Base-by-base conservation (phyloP, 2,797 vertebrate species). In the Karalla daura region DNA sequence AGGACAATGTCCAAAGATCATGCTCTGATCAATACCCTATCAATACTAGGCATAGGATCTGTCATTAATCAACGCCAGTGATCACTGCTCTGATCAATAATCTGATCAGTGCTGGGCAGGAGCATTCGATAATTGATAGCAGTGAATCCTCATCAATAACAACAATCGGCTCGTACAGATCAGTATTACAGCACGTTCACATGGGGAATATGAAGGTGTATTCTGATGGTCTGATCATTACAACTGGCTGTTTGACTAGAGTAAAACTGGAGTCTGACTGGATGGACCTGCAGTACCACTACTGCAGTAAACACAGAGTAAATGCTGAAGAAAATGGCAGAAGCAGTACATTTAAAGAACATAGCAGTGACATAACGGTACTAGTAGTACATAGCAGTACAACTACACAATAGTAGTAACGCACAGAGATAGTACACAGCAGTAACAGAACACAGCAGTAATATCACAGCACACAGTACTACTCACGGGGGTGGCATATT, bases 401-500 rank as follows among this genome's bases (percentile, higher is more conserved):
- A 47, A 7, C 17, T 17, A 20, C 37, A 18, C 18, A 1, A 2
- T 5, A 2, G 4, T 3, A 54, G 32, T 41, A 40, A n/a, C 7
- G 2, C 14, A 46, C n/a, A n/a, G n/a, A n/a, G n/a, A n/a, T n/a
- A n/a, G n/a, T n/a, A n/a, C n/a, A 17, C 15, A 44, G 5, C 10
- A 46, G 10, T 20, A 10, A 9, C 1, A 18, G 21, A 30, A 23
- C 2, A 3, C 5, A 14, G 7, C 3, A 43, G 21, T 13, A 28
- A 6, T 43, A 30, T 9, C n/a, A n/a, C 10, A 30, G 28, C 41
- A 28, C 1, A 37, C 17, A 23, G 59, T 10, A 23, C 41, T 83
- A 88, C 85, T 88, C 81, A 89, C 85, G 18, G 69, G 65, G 83
- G 81, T 71, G 81, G 63, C 85, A 87, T 88, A 32, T 40, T 86